These are phyloP conservation scores for Mola mola DNA, from an alignment of 2,113 vertebrate species.

Conservation along the genomic window DNA sequence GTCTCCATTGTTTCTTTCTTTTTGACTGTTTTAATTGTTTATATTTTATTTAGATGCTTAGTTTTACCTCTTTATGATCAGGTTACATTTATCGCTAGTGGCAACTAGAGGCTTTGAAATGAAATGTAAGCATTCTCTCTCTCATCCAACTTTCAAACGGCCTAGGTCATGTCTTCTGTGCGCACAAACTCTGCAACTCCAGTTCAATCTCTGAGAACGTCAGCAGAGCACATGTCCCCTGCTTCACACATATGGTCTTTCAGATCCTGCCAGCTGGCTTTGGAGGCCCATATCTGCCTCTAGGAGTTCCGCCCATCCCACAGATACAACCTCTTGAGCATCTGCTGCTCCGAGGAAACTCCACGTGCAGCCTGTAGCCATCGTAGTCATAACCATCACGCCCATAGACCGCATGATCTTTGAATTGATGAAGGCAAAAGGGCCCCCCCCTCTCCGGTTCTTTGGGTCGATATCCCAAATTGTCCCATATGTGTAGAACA, in stretches of 20 bases:
- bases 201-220: constrained; percentile 99
- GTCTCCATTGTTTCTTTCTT: constrained; percentile 5
- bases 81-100: not conserved
- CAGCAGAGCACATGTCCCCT: constrained; percentile 99
- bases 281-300: constrained; percentile 95
- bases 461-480: constrained; percentile 97
- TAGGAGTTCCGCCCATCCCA: constrained; percentile 89
- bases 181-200: constrained; percentile 99
- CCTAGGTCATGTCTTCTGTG: constrained; percentile 99
- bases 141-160: constrained; percentile 99
- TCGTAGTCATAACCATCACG: constrained; percentile 98
- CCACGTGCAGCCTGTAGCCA: constrained; percentile 96
- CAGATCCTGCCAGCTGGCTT: constrained; percentile 99
- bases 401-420: constrained; percentile 98
- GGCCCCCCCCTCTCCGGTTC: constrained; percentile 94
- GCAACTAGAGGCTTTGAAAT: not conserved
- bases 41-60: too few species aligned
- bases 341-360: constrained; percentile 95
- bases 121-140: too few species aligned
- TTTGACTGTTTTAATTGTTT: too few species aligned
- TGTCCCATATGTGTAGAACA: constrained; percentile 97
- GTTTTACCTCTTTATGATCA: not conserved
- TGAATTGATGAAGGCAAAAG: constrained; percentile 97
- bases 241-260: constrained; percentile 99
- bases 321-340: constrained; percentile 82